phyloP scores from a whole-genome alignment of 2,888 invertebrate genomes.

The Agrochola lota region DNA sequence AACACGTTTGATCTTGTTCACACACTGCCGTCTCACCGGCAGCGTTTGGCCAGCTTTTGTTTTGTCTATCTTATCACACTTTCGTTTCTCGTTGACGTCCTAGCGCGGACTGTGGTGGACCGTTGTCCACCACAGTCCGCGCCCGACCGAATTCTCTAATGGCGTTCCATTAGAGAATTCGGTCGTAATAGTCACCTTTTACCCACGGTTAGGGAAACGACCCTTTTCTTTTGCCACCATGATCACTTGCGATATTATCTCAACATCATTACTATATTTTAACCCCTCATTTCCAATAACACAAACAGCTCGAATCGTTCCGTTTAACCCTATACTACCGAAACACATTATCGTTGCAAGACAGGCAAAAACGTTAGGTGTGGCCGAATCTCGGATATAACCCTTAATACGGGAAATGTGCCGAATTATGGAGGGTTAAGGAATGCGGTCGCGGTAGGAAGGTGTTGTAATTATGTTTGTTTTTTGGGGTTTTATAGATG shows the following conservation, averaged over 20 bases:
- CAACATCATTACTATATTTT: constrained; percentile 5
- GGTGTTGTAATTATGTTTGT: constrained; percentile 44
- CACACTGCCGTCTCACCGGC: too few relatives aligned
- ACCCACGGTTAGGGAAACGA: background rate
- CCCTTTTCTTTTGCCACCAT: background rate
- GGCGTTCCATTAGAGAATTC: background rate
- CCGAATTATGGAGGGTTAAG: constrained; percentile 69
- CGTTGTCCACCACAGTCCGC: too few relatives aligned
- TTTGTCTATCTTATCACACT: too few relatives aligned
- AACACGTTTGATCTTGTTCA: too few relatives aligned
- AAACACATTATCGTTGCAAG: constrained; percentile 58
- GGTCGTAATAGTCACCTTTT: background rate
- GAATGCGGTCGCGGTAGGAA: constrained; percentile 25
- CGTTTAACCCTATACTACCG: constrained; percentile 29
- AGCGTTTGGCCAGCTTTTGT: too few relatives aligned
- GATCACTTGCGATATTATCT: constrained; percentile 9
- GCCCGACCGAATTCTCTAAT: too few relatives aligned
- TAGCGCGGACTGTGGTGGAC: too few relatives aligned
- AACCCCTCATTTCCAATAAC: constrained; percentile 28
- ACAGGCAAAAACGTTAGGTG: constrained; percentile 67
- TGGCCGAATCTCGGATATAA: constrained; percentile 78
- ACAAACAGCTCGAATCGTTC: constrained; percentile 15
- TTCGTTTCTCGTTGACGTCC: background rate
- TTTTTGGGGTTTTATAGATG: constrained; percentile 43
- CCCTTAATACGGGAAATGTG: constrained; percentile 80